Evolutionary conservation across 2,113 vertebrate genomes (phyloP), one percentile per base, ranked within the genome.

Genomic region (Suncus etruscus): DNA sequence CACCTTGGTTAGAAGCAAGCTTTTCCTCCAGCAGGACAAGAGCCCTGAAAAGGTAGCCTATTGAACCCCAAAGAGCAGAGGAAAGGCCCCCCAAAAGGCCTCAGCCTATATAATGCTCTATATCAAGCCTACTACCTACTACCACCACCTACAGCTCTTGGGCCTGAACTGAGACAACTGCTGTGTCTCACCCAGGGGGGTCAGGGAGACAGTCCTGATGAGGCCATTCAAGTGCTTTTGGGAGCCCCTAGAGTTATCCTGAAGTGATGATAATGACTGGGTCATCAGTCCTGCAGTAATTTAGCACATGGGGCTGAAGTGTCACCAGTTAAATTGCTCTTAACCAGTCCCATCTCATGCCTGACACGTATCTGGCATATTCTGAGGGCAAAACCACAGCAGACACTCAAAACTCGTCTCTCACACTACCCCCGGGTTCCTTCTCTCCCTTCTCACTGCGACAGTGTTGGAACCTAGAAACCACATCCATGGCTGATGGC

Each of bases 401-500:
- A 70, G 93, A 90, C 92, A 95, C 78, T 70, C 39, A 72, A 76
- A 91, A 24, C 68, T 63, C 83, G 88, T 18, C 65, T 86, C 58
- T 45, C 77, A 58, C 47, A 92, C 73, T 89, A 75, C 73, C 58
- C 78, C 4, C 3, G 27, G 61, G 70, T 12, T 45, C 73, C 54
- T 16, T 61, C 5, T 74, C 80, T 68, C 91, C 66, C 11, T 0
- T 61, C 61, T 76, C 51, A 9, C 84, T 94, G 87, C 82, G 69
- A 48, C 31, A 65, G 31, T 65, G 32, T 76, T 76, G 73, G 50
- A 58, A 83, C 78, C 70, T 75, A 32, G 20, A 93, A 95, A 79
- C 91, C 92, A 65, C 69, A 78, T 90, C 75, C 48, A 25, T 14
- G 61, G 83, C 48, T 63, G 63, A 48, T 83, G 12, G 63, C 6